A percentile compares a stretch with the other conserved stretches of the same genome.
phyloP scores from a whole-genome alignment of 2,113 vertebrate species.

The Corythoichthys intestinalis region DNA sequence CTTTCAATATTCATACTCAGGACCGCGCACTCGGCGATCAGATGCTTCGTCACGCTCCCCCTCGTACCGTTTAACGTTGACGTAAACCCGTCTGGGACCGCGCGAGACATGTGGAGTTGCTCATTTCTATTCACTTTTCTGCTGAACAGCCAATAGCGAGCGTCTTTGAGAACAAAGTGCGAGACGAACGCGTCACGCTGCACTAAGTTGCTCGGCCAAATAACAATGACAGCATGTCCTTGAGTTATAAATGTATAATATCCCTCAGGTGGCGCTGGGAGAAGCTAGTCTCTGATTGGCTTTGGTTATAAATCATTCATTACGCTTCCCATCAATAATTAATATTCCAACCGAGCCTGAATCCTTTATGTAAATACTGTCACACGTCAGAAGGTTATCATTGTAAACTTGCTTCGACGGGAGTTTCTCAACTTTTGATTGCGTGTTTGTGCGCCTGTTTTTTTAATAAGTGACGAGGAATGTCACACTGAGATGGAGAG shows the following conservation, averaged over 20 bases:
- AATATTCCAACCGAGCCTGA: slow-evolving; percentile 72
- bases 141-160: slow-evolving; percentile 57
- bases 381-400: slow-evolving; percentile 71
- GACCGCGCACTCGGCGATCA: background rate
- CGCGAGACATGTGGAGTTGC: slow-evolving; percentile 4
- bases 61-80: background rate
- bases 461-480: slow-evolving; percentile 34
- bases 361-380: slow-evolving; percentile 80
- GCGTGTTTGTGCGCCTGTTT: slow-evolving; percentile 37
- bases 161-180: slow-evolving; percentile 61
- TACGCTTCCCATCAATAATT: slow-evolving; percentile 76
- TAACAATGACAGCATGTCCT: slow-evolving; percentile 77
- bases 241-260: slow-evolving; percentile 80
- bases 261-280: slow-evolving; percentile 66
- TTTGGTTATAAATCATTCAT: slow-evolving; percentile 81
- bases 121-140: slow-evolving; percentile 42
- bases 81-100: too few relatives aligned
- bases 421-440: slow-evolving; percentile 74
- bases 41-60: background rate
- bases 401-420: slow-evolving; percentile 70
- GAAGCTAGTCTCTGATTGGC: slow-evolving; percentile 76
- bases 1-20: slow-evolving; percentile 4
- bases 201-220: slow-evolving; percentile 54
- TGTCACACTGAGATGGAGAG: background rate
- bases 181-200: slow-evolving; percentile 54